These are phyloP conservation scores for Prinia subflava DNA, from an alignment of 2,113 vertebrate species.

Conservation along the genomic window DNA sequence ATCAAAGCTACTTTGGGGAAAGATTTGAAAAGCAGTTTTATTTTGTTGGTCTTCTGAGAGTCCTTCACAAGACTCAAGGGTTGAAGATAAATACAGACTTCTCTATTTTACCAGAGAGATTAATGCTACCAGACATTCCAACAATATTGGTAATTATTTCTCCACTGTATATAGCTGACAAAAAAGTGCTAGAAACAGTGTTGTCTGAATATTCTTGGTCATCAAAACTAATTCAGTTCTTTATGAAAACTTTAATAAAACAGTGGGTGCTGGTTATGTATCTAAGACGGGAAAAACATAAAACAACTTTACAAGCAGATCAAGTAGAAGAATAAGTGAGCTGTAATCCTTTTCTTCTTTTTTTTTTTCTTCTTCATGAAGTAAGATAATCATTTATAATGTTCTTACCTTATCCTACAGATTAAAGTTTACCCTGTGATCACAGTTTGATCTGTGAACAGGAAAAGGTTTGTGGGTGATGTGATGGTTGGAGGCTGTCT, in stretches of 20 bases:
- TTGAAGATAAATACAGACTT: not conserved
- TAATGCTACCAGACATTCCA: not conserved
- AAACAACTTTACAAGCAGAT: not conserved
- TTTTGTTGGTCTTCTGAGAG: not conserved
- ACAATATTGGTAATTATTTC: not conserved
- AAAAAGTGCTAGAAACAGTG: not conserved
- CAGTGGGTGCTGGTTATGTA: not conserved
- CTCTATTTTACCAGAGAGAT: not conserved
- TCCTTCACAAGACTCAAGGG: not conserved
- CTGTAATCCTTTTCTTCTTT: not conserved
- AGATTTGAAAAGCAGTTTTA: not conserved
- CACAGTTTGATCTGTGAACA: not conserved
- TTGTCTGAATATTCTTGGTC: not conserved
- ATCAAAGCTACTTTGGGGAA: not conserved
- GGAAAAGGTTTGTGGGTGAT: not conserved
- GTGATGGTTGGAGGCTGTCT: accelerated
- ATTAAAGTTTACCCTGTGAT: not conserved
- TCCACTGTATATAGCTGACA: not conserved
- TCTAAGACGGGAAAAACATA: not conserved
- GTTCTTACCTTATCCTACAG: not conserved
- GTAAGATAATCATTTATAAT: not conserved
- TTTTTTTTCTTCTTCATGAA: not conserved
- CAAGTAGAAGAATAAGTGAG: not conserved
- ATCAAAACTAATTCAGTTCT: not conserved
- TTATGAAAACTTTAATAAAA: not conserved